Conservation (phyloP, 2,888 invertebrate genomes). For the Hirudinaria manillensis region DNA sequence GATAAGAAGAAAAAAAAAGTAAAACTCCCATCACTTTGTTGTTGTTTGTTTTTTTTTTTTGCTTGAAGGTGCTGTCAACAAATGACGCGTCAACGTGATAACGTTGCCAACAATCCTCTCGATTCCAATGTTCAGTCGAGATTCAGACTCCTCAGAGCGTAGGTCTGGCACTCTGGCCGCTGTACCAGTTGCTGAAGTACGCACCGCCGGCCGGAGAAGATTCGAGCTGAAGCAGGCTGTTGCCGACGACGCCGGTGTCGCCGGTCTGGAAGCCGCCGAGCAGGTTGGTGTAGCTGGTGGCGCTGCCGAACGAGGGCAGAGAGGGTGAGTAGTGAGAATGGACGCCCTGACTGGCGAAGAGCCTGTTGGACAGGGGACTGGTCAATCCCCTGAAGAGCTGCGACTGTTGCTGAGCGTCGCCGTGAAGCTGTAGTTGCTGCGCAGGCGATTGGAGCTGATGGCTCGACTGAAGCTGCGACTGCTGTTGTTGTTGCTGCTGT, state of each 20-base stretch:
- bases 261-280: background rate
- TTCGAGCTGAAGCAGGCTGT: conserved; percentile 1
- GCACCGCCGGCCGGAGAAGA: background rate
- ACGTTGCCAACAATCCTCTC: background rate
- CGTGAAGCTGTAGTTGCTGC: conserved; percentile 5
- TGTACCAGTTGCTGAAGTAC: background rate
- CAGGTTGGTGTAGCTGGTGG: background rate
- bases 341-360: conserved; percentile 3
- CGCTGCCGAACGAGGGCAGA: background rate
- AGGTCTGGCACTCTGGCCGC: background rate
- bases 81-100: background rate
- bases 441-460: background rate
- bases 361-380: background rate
- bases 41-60: background rate
- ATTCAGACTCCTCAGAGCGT: background rate
- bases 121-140: too few species aligned
- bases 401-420: background rate
- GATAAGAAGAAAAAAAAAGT: too few species aligned
- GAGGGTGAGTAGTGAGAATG: background rate
- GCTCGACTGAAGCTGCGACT: background rate
- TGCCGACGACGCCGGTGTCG: background rate
- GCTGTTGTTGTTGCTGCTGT: background rate
- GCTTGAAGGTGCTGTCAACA: background rate
- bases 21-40: background rate
- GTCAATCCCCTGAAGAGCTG: conserved; percentile 9